Evolutionary conservation across 2,888 invertebrate genomes (phyloP).

Genomic region (Ctena decussata): DNA sequence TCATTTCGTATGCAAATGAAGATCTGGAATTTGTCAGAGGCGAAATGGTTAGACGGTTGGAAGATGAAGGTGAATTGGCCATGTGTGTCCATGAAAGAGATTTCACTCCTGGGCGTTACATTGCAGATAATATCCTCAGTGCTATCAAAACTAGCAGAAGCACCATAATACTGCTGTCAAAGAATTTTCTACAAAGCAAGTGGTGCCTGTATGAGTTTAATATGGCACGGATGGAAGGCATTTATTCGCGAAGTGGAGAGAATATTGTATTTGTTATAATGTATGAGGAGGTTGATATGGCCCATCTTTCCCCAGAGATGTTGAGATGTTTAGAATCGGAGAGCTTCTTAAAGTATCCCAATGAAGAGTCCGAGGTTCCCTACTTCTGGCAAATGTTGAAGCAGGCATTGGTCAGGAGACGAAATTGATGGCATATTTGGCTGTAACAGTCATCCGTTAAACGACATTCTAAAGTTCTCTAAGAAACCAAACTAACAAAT

Average conservation of each 20-base stretch:
- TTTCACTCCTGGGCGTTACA: conserved; percentile 65
- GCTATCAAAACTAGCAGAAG: conserved; percentile 69
- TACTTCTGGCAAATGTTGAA: not conserved
- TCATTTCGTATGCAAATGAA: conserved; percentile 53
- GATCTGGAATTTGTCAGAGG: conserved; percentile 21
- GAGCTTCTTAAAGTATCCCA: not conserved
- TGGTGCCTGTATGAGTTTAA: conserved; percentile 74
- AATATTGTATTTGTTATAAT: not conserved
- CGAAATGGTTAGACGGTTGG: conserved; percentile 19
- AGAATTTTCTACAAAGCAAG: conserved; percentile 58
- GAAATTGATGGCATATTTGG: too few relatives aligned
- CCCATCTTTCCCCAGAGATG: not conserved
- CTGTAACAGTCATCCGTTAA: too few relatives aligned
- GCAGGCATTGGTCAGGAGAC: too few relatives aligned
- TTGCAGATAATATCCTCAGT: conserved; percentile 66
- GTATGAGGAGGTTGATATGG: not conserved
- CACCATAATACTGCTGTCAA: conserved; percentile 66
- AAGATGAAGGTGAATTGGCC: conserved; percentile 39
- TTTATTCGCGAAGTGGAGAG: not conserved
- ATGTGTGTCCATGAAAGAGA: conserved; percentile 70
- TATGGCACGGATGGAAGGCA: conserved; percentile 67
- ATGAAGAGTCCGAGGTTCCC: not conserved
- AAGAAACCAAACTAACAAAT: too few relatives aligned
- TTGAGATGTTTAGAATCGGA: not conserved
- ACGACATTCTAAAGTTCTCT: too few relatives aligned